phyloP scores from a whole-genome alignment of 1,140 invertebrate genomes.

The Pogonomyrmex barbatus region DNA sequence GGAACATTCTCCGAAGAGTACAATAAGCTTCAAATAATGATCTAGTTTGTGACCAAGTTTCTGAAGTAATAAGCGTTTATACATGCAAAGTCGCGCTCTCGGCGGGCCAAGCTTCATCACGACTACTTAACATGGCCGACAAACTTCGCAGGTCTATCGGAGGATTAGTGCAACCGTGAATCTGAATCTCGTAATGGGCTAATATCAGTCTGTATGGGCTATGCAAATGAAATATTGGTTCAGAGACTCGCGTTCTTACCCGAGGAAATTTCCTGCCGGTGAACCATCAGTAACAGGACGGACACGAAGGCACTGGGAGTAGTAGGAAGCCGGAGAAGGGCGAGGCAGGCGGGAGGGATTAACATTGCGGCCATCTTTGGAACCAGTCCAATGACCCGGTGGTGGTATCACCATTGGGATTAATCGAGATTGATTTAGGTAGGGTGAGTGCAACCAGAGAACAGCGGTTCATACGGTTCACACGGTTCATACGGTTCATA shows the following conservation, averaged over 20 bases:
- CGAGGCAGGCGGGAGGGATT: constrained; percentile 63
- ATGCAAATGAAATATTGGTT: constrained; percentile 77
- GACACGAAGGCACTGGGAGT: background rate
- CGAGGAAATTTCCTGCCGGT: constrained; percentile 45
- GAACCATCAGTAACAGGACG: constrained; percentile 47
- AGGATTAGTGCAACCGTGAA: constrained; percentile 52
- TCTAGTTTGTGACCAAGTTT: background rate
- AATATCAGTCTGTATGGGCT: constrained; percentile 68
- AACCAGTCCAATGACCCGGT: constrained; percentile 64
- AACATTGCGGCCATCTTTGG: constrained; percentile 71
- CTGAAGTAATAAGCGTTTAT: constrained; percentile 55
- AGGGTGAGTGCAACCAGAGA: constrained; percentile 19
- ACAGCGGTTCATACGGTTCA: constrained; percentile 26
- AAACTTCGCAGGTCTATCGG: constrained; percentile 40
- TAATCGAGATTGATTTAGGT: constrained; percentile 80
- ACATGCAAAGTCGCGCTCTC: constrained; percentile 12
- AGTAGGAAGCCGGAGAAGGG: constrained; percentile 11
- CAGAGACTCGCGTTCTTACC: background rate
- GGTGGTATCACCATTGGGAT: constrained; percentile 65
- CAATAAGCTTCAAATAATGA: constrained; percentile 11
- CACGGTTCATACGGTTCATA: constrained; percentile 24
- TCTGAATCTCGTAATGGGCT: constrained; percentile 50
- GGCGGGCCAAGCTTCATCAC: constrained; percentile 4
- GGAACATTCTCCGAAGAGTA: background rate
- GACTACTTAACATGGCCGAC: constrained; percentile 46